These are phyloP conservation scores for Halcyon malimbica DNA, from an alignment of 2,113 vertebrate species.

Conservation along the genomic window DNA sequence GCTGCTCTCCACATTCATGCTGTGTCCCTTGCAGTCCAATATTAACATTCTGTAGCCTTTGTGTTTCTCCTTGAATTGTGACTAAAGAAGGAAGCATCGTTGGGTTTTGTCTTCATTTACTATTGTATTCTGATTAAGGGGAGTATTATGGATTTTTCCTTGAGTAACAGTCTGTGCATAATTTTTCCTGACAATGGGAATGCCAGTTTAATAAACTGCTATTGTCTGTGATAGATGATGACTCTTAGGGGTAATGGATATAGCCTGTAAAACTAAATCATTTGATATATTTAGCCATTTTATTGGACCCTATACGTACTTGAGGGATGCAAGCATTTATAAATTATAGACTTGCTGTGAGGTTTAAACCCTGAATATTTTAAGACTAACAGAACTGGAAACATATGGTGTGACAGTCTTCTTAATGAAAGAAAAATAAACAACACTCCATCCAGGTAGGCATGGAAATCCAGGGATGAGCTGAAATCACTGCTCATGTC, in stretches of 20 bases:
- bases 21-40: not conserved
- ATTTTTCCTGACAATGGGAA: not conserved
- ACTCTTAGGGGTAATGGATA: not conserved
- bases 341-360: not conserved
- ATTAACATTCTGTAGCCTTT: not conserved
- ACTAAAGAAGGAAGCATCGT: not conserved
- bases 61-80: not conserved
- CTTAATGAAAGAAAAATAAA: not conserved
- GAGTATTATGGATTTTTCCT: not conserved
- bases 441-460: not conserved
- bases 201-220: not conserved
- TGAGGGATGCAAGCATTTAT: not conserved
- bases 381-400: not conserved
- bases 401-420: not conserved
- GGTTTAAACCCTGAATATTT: not conserved
- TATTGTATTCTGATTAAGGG: not conserved
- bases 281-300: not conserved
- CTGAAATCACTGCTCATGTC: not conserved
- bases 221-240: not conserved
- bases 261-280: not conserved
- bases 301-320: not conserved
- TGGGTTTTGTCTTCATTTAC: not conserved
- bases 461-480: not conserved
- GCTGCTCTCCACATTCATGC: not conserved
- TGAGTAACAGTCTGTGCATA: not conserved